These are phyloP conservation scores for Dryobotodes eremita DNA, from an alignment of 2,888 invertebrate species.

Conservation along the genomic window DNA sequence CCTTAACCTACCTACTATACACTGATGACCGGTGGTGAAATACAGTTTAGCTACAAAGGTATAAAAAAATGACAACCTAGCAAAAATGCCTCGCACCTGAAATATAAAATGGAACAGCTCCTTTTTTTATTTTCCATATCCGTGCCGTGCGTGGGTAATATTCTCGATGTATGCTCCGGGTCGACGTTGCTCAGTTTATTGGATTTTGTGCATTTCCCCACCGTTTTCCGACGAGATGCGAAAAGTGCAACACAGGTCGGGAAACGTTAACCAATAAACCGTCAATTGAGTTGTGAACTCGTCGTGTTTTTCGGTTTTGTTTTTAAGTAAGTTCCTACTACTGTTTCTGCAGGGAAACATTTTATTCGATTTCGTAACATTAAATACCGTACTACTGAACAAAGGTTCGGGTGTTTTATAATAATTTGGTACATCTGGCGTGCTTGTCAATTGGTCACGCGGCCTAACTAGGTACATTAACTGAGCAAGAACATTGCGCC, in stretches of 20 bases:
- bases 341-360: neutral
- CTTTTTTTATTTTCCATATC: neutral
- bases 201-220: constrained; percentile 23
- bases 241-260: constrained; percentile 4
- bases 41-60: neutral
- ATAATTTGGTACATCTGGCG: constrained; percentile 66
- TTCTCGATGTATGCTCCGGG: neutral
- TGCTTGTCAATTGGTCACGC: constrained; percentile 72
- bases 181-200: constrained; percentile 11
- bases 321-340: neutral
- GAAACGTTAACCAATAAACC: constrained; percentile 7
- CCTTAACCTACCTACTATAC: neutral
- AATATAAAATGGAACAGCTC: neutral
- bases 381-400: constrained; percentile 11
- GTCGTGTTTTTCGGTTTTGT: neutral
- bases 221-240: neutral
- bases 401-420: constrained; percentile 49
- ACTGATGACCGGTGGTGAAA: neutral
- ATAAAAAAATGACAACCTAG: neutral
- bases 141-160: neutral
- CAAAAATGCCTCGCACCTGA: neutral
- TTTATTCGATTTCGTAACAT: constrained; percentile 19
- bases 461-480: constrained; percentile 55
- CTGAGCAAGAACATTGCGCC: constrained; percentile 68
- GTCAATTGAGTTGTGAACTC: constrained; percentile 12